Evolutionary conservation across 2,797 vertebrate species (phyloP), one percentile per base, ranked within the genome.

Genomic region (Pipistrellus pipistrellus): DNA sequence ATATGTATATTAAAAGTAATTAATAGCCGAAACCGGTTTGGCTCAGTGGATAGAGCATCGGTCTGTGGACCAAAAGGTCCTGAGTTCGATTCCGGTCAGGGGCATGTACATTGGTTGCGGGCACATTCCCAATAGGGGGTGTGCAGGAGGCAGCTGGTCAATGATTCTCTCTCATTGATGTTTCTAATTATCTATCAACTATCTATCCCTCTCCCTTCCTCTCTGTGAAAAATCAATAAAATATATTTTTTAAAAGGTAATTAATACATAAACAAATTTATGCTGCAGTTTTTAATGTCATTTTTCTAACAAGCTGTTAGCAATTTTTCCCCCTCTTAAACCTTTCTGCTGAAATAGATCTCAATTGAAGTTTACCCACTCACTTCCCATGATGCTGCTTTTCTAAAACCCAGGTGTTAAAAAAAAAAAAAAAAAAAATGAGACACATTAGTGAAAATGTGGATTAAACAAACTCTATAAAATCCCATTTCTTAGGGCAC

Each of bases 281-380:
- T 20, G 27, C 21, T 73, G 17, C 25, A 90, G 18, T 55, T 94
- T 93, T 93, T 59, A 51, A 81, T 66, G 17, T 44, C n/a, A 81
- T 78, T 84, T 93, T 88, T 77, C 64, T 91, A 73, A 94, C 25
- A 91, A 92, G 23, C 38, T 75, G 57, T 66, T 80, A 84, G 2
- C 53, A 76, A 76, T 84, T 66, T 6, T 25, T 25, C 71, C 84
- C 90, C 75, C 30, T 92, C 44, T 85, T 86, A 78, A 85, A 48
- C 8, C 4, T 91, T 91, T 76, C 27, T 88, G 18, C 68, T 69
- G 21, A 93, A 93, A 59, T 41, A 76, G 48, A 48, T 72, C 41
- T 80, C 78, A 90, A 7, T 6, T 82, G 55, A 77, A 73, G 38
- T 6, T 93, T 83, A 4, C 8, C 23, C 1, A 8, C 21, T 87